A percentile compares a stretch with the other conserved stretches of the same genome.
These are phyloP conservation scores for Anguilla rostrata DNA, from an alignment of 2,113 vertebrate genomes.

Conservation along the genomic window DNA sequence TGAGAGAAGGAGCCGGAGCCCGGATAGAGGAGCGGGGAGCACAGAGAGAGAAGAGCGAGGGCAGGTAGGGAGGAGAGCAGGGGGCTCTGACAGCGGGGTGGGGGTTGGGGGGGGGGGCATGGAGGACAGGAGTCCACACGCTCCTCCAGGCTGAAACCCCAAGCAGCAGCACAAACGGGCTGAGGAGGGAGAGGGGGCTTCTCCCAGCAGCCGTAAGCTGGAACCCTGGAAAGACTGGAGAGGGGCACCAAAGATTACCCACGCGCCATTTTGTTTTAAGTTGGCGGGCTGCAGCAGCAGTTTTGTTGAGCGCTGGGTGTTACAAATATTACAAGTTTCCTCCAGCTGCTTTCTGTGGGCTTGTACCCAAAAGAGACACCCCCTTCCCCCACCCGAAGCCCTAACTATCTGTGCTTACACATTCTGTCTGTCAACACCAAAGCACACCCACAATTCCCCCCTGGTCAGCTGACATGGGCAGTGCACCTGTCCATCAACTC, in stretches of 20 bases:
- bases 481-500: neutral
- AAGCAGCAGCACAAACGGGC: constrained; percentile 41
- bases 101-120: constrained; percentile 9
- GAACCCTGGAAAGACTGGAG: neutral
- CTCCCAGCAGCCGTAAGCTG: constrained; percentile 25
- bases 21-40: neutral
- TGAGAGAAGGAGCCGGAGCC: neutral
- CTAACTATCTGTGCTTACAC: neutral
- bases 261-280: constrained; percentile 19
- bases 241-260: constrained; percentile 5
- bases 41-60: neutral
- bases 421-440: neutral
- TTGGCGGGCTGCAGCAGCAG: neutral
- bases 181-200: constrained; percentile 35
- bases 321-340: neutral
- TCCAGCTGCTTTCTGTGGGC: neutral
- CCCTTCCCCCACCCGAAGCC: neutral
- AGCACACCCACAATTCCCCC: neutral
- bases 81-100: constrained; percentile 45
- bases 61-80: constrained; percentile 22
- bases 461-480: neutral
- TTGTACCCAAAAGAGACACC: neutral
- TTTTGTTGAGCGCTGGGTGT: neutral
- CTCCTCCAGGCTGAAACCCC: constrained; percentile 39
- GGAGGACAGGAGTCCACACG: constrained; percentile 38